These are phyloP conservation scores for Nephrotoma flavescens DNA, from an alignment of 2,888 invertebrate genomes.

Conservation along the genomic window DNA sequence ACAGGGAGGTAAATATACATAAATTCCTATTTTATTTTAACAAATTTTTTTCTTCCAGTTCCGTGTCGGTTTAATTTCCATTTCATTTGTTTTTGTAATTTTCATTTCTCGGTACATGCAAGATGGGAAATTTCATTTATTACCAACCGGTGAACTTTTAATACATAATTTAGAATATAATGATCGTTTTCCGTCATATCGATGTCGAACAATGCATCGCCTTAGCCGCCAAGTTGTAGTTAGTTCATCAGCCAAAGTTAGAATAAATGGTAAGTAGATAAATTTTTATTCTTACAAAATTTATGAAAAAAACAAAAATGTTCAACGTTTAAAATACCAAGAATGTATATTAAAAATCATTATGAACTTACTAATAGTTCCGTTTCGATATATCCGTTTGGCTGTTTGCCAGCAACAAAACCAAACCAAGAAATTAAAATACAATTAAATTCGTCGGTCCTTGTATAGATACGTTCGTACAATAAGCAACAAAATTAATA, in stretches of 20 bases:
- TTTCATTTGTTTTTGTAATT: background rate
- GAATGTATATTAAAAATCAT: background rate
- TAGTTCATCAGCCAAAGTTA: constrained; percentile 50
- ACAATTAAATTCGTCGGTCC: background rate
- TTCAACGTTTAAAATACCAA: background rate
- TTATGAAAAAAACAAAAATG: background rate
- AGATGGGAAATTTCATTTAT: constrained; percentile 63
- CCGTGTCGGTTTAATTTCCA: background rate
- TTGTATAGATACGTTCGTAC: background rate
- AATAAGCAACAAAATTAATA: background rate
- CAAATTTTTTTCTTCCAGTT: background rate
- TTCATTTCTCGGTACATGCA: constrained; percentile 19
- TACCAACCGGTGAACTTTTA: constrained; percentile 57
- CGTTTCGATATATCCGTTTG: background rate
- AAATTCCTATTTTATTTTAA: background rate
- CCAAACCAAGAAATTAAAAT: background rate
- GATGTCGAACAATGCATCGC: constrained; percentile 58
- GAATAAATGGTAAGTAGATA: constrained; percentile 45
- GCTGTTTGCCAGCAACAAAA: background rate
- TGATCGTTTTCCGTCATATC: constrained; percentile 56
- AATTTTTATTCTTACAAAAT: background rate
- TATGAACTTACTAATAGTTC: background rate
- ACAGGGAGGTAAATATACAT: constrained; percentile 48
- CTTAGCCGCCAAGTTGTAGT: constrained; percentile 55
- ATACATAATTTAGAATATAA: constrained; percentile 59